Evolutionary conservation across 2,113 vertebrate genomes (phyloP).

Genomic region (Misgurnus anguillicaudatus): DNA sequence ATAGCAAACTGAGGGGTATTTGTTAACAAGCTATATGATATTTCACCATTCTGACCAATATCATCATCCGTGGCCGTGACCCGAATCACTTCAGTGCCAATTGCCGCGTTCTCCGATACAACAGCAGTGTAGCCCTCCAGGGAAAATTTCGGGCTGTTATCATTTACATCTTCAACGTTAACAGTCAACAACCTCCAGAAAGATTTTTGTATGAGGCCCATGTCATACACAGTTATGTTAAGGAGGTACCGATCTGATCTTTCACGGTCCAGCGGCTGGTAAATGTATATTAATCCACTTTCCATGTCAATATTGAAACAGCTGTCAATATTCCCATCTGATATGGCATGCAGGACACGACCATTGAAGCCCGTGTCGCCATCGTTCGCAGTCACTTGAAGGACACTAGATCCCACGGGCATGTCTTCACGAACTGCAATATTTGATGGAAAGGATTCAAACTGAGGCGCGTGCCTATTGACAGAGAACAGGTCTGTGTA

Average conservation of each 20-base stretch:
- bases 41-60: constrained; percentile 83
- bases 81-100: constrained; percentile 86
- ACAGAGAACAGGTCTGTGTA: constrained; percentile 85
- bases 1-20: constrained; percentile 85
- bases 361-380: constrained; percentile 91
- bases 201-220: constrained; percentile 86
- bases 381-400: constrained; percentile 88
- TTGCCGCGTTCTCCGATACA: constrained; percentile 83
- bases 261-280: constrained; percentile 91
- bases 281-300: constrained; percentile 83
- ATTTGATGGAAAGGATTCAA: constrained; percentile 90
- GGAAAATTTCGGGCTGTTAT: constrained; percentile 88
- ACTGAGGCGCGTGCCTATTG: constrained; percentile 92
- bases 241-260: constrained; percentile 87
- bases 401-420: constrained; percentile 78
- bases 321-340: constrained; percentile 88
- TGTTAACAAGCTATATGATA: constrained; percentile 85
- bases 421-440: constrained; percentile 89
- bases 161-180: constrained; percentile 91
- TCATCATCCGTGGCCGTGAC: constrained; percentile 90
- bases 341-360: constrained; percentile 87
- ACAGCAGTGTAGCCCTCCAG: constrained; percentile 82
- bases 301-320: constrained; percentile 92
- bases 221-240: constrained; percentile 94
- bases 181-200: constrained; percentile 88